These are phyloP conservation scores for Gasterosteus aculeatus DNA, from an alignment of 2,113 vertebrate species.

Conservation along the genomic window DNA sequence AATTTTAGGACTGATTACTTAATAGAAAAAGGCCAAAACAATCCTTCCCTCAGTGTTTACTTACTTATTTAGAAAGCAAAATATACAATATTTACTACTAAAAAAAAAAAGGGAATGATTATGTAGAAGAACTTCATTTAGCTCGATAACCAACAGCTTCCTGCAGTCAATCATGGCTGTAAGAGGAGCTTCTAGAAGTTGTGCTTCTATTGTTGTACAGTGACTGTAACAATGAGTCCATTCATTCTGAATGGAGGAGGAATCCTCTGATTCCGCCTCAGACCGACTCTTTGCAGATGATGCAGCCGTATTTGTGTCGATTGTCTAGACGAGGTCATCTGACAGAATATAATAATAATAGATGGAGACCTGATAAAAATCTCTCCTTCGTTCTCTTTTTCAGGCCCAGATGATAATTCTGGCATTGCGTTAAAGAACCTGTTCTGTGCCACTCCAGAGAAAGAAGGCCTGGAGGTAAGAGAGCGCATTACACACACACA, in stretches of 20 bases:
- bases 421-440: constrained; percentile 90
- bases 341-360: neutral
- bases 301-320: constrained; percentile 7
- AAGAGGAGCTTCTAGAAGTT: too few species aligned
- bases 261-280: too few species aligned
- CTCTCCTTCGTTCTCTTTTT: constrained; percentile 10
- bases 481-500: neutral
- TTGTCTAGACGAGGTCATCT: neutral
- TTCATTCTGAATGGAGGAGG: neutral
- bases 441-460: constrained; percentile 87
- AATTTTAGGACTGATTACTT: too few species aligned
- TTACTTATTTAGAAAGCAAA: too few species aligned
- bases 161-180: too few species aligned
- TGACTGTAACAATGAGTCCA: neutral
- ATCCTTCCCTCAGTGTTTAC: too few species aligned
- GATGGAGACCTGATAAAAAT: neutral
- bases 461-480: constrained; percentile 85
- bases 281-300: neutral
- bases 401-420: constrained; percentile 81
- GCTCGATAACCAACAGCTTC: too few species aligned
- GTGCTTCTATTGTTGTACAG: too few species aligned
- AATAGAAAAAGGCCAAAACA: too few species aligned
- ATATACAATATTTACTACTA: too few species aligned
- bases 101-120: too few species aligned
- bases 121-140: too few species aligned